Percentiles rank a stretch among this genome's conserved stretches.
These are phyloP conservation scores for Jordanella pulchra DNA, from an alignment of 2,797 vertebrate genomes.

Conservation along the genomic window DNA sequence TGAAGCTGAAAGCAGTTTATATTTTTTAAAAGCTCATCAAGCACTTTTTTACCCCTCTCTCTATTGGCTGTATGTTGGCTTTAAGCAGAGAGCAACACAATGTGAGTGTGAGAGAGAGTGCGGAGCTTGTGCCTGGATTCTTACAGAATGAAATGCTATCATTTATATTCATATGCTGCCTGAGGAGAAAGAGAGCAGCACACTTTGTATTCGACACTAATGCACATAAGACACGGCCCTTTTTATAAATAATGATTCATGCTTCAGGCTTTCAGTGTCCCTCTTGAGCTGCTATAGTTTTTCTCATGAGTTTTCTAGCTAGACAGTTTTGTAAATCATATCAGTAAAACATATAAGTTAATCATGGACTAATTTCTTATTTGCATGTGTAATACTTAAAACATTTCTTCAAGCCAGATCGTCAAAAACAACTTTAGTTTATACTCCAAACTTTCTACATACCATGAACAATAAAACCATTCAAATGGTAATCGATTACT, in stretches of 20 bases:
- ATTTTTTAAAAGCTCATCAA: not conserved
- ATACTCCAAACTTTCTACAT: constrained; percentile 5
- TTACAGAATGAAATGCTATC: constrained; percentile 46
- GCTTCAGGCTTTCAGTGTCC: constrained; percentile 48
- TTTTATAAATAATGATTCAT: constrained; percentile 69
- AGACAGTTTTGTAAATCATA: constrained; percentile 12
- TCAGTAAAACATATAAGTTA: constrained; percentile 37
- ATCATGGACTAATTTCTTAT: constrained; percentile 10
- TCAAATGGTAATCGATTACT: not conserved
- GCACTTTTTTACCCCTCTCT: not conserved
- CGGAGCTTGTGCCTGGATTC: constrained; percentile 25
- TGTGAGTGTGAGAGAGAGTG: constrained; percentile 1
- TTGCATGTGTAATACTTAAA: constrained; percentile 16
- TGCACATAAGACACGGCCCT: constrained; percentile 61
- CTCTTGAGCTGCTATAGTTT: constrained; percentile 16
- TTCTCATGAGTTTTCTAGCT: constrained; percentile 4
- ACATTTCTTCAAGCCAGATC: not conserved
- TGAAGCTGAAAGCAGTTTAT: not conserved
- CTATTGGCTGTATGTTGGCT: not conserved
- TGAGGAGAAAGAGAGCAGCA: constrained; percentile 45
- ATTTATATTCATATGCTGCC: constrained; percentile 64
- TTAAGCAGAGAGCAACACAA: not conserved
- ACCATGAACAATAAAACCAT: not conserved
- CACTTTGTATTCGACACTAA: constrained; percentile 66
- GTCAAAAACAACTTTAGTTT: not conserved